These are phyloP conservation scores for Solenopsis invicta DNA, from an alignment of 1,140 invertebrate species.

Conservation along the genomic window DNA sequence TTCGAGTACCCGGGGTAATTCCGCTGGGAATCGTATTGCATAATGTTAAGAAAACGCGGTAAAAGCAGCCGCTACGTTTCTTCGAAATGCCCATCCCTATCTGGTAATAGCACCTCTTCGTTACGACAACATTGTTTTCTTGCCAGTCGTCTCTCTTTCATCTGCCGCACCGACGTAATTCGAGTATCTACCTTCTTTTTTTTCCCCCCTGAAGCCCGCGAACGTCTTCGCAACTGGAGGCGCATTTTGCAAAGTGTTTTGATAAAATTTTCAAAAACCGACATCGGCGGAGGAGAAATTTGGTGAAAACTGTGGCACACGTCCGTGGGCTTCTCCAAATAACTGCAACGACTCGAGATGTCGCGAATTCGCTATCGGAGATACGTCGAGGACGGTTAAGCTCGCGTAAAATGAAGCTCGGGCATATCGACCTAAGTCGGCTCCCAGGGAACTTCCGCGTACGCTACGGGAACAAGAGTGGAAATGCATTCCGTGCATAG, in stretches of 20 bases:
- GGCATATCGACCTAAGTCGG: slow-evolving; percentile 22
- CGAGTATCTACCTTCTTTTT: not conserved
- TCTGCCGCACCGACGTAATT: not conserved
- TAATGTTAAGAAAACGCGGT: slow-evolving; percentile 77
- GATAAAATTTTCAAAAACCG: not conserved
- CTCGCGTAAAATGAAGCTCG: not conserved
- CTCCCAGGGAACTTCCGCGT: slow-evolving; percentile 13
- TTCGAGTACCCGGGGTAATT: slow-evolving; percentile 72
- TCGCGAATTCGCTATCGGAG: not conserved
- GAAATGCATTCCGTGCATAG: slow-evolving; percentile 48
- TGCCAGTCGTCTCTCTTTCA: not conserved
- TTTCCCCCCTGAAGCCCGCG: not conserved
- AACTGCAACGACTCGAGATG: not conserved
- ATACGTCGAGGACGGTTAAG: not conserved
- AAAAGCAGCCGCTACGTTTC: slow-evolving; percentile 46
- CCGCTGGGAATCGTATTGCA: slow-evolving; percentile 76
- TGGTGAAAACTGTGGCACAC: not conserved
- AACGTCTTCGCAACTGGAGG: not conserved
- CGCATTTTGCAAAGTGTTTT: not conserved
- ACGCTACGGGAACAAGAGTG: slow-evolving; percentile 6
- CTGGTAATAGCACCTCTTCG: slow-evolving; percentile 42
- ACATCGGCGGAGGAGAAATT: not conserved
- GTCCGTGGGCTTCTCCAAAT: not conserved
- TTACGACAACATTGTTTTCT: slow-evolving; percentile 54
- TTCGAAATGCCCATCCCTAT: slow-evolving; percentile 11